These are phyloP conservation scores for Drosophila colorata DNA, from an alignment of 2,888 invertebrate genomes.

Conservation along the genomic window DNA sequence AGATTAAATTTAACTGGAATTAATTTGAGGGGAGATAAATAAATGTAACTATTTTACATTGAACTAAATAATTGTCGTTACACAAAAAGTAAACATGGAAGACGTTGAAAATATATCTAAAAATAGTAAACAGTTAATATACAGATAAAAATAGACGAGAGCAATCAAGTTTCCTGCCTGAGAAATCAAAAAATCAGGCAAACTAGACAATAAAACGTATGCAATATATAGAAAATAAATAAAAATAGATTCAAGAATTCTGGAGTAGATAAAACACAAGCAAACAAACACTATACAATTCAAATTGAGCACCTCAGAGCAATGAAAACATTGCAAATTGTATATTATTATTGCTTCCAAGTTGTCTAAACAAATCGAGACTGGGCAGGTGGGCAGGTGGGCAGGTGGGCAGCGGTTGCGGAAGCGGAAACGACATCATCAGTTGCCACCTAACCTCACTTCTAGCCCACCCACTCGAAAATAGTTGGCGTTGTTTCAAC, in stretches of 20 bases:
- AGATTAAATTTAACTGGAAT: too few species aligned
- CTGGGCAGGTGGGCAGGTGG: constrained; percentile 42
- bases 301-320: constrained; percentile 9
- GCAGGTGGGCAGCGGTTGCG: constrained; percentile 46
- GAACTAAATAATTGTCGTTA: too few species aligned
- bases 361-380: constrained; percentile 48
- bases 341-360: constrained; percentile 38
- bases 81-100: too few species aligned
- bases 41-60: too few species aligned
- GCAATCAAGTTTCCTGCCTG: neutral
- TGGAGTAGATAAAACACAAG: neutral
- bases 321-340: constrained; percentile 28
- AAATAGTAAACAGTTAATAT: too few species aligned
- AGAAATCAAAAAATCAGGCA: neutral
- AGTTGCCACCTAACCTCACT: constrained; percentile 16
- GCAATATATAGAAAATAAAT: neutral
- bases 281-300: neutral
- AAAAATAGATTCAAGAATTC: neutral
- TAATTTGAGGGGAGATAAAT: too few species aligned
- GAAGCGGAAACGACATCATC: constrained; percentile 55
- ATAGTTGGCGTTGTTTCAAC: constrained; percentile 39
- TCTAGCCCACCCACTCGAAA: neutral
- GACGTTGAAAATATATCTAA: too few species aligned
- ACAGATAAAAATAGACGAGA: too few species aligned
- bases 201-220: neutral